These are phyloP conservation scores for Drosophila parvula DNA, from an alignment of 1,140 invertebrate species.

Conservation along the genomic window DNA sequence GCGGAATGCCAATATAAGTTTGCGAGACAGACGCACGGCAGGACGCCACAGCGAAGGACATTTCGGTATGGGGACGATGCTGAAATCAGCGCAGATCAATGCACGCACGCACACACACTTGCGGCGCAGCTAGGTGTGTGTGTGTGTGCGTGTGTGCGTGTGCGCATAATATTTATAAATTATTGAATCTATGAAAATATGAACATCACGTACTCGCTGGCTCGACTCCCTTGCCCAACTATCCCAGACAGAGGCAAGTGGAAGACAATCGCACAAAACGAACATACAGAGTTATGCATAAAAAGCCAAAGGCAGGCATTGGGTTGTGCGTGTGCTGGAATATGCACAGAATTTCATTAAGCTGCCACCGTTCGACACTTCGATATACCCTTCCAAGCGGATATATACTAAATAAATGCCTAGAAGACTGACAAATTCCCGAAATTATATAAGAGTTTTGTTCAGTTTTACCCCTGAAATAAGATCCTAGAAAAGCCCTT, in stretches of 20 bases:
- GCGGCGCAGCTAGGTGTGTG: conserved; percentile 15
- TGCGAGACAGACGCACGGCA: conserved; percentile 47
- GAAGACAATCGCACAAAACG: conserved; percentile 70
- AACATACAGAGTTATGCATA: conserved; percentile 73
- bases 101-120: conserved; percentile 35
- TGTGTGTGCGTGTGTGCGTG: conserved; percentile 35
- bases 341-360: conserved; percentile 82
- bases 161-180: conserved; percentile 76
- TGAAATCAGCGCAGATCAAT: conserved; percentile 71
- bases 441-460: too few species aligned
- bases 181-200: conserved; percentile 83
- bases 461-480: too few species aligned
- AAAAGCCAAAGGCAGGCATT: conserved; percentile 20
- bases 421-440: too few species aligned
- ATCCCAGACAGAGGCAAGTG: conserved; percentile 38
- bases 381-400: not conserved
- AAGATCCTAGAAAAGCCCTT: too few species aligned
- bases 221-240: conserved; percentile 36
- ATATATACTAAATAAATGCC: not conserved
- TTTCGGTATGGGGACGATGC: conserved; percentile 34
- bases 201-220: conserved; percentile 72
- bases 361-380: conserved; percentile 42
- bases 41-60: conserved; percentile 15
- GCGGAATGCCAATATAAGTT: conserved; percentile 74
- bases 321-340: conserved; percentile 53